phyloP scores from a whole-genome alignment of 2,888 invertebrate species.

The Hypomecis punctinalis region DNA sequence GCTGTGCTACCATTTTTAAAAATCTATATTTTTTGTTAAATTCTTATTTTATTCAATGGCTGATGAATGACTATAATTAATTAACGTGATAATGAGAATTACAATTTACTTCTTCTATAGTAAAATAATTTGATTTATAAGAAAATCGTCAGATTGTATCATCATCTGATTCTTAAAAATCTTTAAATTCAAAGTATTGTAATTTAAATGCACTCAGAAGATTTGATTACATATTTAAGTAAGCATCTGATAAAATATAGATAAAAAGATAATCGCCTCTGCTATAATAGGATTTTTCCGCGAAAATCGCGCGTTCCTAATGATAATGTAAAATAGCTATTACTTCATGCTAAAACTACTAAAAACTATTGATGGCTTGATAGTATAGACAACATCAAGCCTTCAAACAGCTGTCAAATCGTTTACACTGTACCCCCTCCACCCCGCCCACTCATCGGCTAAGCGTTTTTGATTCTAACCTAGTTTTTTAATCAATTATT shows the following conservation, averaged over 20 bases:
- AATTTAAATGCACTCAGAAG: too few relatives aligned
- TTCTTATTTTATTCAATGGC: too few relatives aligned
- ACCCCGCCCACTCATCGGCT: not conserved
- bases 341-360: slow-evolving; percentile 7
- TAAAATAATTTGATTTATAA: too few relatives aligned
- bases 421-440: not conserved
- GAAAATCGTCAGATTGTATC: too few relatives aligned
- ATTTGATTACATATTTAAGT: too few relatives aligned
- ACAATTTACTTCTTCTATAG: too few relatives aligned
- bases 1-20: slow-evolving; percentile 2
- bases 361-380: not conserved
- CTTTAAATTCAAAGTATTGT: too few relatives aligned
- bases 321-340: not conserved
- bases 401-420: not conserved
- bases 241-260: too few relatives aligned
- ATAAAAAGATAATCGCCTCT: too few relatives aligned
- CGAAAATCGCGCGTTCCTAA: not conserved
- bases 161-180: too few relatives aligned
- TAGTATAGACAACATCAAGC: slow-evolving; percentile 23
- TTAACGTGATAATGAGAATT: too few relatives aligned
- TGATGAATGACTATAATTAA: too few relatives aligned
- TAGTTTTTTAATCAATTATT: slow-evolving; percentile 28
- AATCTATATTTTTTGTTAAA: not conserved
- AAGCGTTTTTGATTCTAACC: slow-evolving; percentile 35
- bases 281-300: slow-evolving; percentile 1